Percentiles rank a stretch among this genome's conserved stretches.
phyloP scores from a whole-genome alignment of 2,797 vertebrate genomes.

The Squalus acanthias region DNA sequence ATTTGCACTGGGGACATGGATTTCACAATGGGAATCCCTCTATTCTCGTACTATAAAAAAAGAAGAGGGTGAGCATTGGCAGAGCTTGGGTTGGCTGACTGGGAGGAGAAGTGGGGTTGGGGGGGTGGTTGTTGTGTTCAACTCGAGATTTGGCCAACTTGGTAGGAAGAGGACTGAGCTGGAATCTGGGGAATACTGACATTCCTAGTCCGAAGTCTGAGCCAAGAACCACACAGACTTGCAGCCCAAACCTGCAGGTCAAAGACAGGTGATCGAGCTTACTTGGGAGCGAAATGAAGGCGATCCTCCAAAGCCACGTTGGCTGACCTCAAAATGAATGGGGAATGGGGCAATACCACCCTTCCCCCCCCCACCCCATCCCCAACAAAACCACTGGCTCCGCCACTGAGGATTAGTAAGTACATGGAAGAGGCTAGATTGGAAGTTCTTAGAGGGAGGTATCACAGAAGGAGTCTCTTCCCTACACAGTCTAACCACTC shows the following conservation, averaged over 20 bases:
- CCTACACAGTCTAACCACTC: neutral
- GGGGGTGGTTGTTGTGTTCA: neutral
- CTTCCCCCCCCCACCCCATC: too few relatives aligned
- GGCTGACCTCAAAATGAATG: neutral
- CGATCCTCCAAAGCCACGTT: neutral
- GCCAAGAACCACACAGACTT: neutral
- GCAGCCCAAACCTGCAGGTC: neutral
- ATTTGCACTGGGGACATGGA: neutral
- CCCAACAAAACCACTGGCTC: neutral
- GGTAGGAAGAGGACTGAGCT: neutral
- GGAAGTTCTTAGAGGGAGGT: too few relatives aligned
- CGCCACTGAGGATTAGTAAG: neutral
- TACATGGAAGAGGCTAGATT: neutral
- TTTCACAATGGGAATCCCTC: neutral
- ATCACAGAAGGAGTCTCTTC: neutral
- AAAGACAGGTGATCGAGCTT: neutral
- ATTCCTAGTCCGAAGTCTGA: neutral
- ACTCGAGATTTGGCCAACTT: too few relatives aligned
- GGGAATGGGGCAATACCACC: neutral
- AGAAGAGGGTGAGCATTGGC: neutral
- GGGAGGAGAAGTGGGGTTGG: neutral
- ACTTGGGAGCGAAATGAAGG: neutral
- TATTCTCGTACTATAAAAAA: neutral
- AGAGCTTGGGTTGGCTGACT: neutral
- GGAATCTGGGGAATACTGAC: neutral